Percentiles rank a stretch among this genome's conserved stretches.
These are phyloP conservation scores for Dynastes grantii DNA, from an alignment of 2,888 invertebrate species.

Conservation along the genomic window DNA sequence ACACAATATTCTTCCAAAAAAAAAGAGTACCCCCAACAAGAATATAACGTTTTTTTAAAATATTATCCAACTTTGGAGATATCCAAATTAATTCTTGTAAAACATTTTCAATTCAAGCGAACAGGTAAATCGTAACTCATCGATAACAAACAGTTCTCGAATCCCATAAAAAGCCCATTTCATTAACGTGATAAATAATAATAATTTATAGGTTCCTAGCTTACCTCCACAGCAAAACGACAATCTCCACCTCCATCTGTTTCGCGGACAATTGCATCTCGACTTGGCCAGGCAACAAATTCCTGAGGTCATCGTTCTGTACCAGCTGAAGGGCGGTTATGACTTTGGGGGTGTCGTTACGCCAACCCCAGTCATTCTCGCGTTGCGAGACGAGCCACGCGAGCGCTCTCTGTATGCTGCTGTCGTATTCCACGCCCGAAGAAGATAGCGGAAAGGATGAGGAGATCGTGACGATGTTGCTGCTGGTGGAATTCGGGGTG, in stretches of 20 bases:
- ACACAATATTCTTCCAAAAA: too few relatives aligned
- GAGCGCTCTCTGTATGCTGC: slow-evolving; percentile 79
- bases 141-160: too few relatives aligned
- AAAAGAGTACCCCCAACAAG: too few relatives aligned
- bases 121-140: too few relatives aligned
- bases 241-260: slow-evolving; percentile 90
- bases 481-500: slow-evolving; percentile 13
- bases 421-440: slow-evolving; percentile 67
- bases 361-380: slow-evolving; percentile 86
- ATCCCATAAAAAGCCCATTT: neutral
- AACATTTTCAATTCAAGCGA: too few relatives aligned
- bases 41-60: too few relatives aligned
- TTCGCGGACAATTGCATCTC: slow-evolving; percentile 87
- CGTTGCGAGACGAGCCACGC: slow-evolving; percentile 84
- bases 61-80: too few relatives aligned
- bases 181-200: neutral
- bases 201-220: too few relatives aligned
- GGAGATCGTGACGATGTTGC: slow-evolving; percentile 10
- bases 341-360: slow-evolving; percentile 88
- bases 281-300: slow-evolving; percentile 74
- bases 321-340: slow-evolving; percentile 84
- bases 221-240: slow-evolving; percentile 87
- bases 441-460: slow-evolving; percentile 19
- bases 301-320: slow-evolving; percentile 62
- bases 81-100: too few relatives aligned